Conservation (phyloP, 2,113 vertebrate genomes). For the Mastomys coucha region DNA sequence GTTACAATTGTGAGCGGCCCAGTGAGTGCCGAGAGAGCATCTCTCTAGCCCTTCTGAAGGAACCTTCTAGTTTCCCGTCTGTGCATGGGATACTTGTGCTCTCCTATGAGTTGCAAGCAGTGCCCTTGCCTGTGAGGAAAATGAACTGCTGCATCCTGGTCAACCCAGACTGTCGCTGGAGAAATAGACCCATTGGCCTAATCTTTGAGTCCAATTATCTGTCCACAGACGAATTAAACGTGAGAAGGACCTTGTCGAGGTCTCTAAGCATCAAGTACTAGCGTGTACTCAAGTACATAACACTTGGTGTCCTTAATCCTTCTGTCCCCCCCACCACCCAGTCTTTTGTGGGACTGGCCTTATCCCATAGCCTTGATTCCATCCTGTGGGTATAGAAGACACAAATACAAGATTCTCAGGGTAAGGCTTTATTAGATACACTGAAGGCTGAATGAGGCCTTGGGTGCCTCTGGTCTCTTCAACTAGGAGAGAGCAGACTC, state of each 20-base stretch:
- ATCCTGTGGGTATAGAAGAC: slow-evolving; percentile 1
- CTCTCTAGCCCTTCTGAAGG: neutral
- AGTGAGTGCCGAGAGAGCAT: too few relatives aligned
- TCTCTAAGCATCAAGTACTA: neutral
- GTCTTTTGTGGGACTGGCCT: neutral
- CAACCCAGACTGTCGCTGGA: neutral
- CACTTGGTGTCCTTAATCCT: neutral
- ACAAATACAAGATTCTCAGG: neutral
- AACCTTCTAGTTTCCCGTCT: neutral
- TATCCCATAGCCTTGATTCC: neutral
- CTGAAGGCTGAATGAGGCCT: neutral
- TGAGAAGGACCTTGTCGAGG: neutral
- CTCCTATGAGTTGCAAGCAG: neutral
- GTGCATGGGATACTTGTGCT: neutral
- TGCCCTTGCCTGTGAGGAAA: neutral
- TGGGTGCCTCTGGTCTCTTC: slow-evolving; percentile 26
- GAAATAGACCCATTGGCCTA: neutral
- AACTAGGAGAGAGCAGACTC: slow-evolving; percentile 75
- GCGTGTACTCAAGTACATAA: too few relatives aligned
- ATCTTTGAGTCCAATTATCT: neutral
- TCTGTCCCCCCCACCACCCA: slow-evolving; percentile 59
- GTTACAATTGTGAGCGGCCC: too few relatives aligned
- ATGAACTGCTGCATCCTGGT: neutral
- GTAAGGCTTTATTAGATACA: slow-evolving; percentile 68
- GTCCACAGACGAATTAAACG: neutral